phyloP scores from a whole-genome alignment of 1,140 invertebrate genomes.

The Panagrolaimus sp. region DNA sequence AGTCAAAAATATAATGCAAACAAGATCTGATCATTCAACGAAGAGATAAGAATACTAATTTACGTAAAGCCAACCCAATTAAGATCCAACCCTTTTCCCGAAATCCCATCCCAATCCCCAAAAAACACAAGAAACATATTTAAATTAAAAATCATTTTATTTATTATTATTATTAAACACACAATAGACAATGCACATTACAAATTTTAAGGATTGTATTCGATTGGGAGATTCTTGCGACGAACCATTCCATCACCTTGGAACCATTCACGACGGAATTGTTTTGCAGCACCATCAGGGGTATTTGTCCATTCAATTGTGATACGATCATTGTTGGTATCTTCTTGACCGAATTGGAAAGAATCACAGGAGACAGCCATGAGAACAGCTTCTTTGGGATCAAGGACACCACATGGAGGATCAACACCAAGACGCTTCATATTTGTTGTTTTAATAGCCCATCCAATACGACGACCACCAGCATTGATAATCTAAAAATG shows the following conservation, averaged over 20 bases:
- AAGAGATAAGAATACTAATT: too few relatives aligned
- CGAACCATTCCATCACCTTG: conserved; percentile 46
- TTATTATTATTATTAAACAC: conserved; percentile 1
- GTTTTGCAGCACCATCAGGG: conserved; percentile 38
- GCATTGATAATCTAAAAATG: conserved; percentile 40
- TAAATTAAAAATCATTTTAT: too few relatives aligned
- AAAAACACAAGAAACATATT: too few relatives aligned
- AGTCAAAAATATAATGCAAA: too few relatives aligned
- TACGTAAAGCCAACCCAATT: too few relatives aligned
- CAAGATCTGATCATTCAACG: too few relatives aligned
- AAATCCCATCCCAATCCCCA: too few relatives aligned
- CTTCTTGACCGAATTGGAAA: conserved; percentile 39
- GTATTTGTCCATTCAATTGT: conserved; percentile 50
- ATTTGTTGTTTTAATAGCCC: conserved; percentile 45
- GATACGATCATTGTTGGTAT: conserved; percentile 50
- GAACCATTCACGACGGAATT: conserved; percentile 46
- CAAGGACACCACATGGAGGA: conserved; percentile 38
- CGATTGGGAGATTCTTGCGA: conserved; percentile 46
- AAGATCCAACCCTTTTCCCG: too few relatives aligned
- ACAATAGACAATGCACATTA: background rate
- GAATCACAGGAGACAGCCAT: conserved; percentile 44
- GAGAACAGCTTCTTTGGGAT: conserved; percentile 41
- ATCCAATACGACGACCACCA: conserved; percentile 42
- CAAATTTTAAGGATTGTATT: conserved; percentile 38
- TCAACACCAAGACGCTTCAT: conserved; percentile 37